phyloP scores from a whole-genome alignment of 2,888 invertebrate genomes.

The Myopa tessellatipennis region DNA sequence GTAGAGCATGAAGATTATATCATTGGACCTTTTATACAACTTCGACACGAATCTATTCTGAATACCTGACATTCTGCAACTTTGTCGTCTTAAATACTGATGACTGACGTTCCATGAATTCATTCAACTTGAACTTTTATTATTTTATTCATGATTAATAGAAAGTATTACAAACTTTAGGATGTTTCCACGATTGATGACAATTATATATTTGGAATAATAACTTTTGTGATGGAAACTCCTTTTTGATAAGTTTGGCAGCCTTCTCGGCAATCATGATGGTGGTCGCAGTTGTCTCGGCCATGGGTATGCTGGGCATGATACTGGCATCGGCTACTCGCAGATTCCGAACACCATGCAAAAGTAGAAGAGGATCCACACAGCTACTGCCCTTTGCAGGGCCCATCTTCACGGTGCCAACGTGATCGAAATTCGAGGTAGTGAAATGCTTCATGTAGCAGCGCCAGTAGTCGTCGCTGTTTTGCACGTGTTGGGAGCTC shows the following conservation, averaged over 20 bases:
- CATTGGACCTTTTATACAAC: too few relatives aligned
- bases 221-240: constrained; percentile 40
- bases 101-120: too few relatives aligned
- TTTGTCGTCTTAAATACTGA: too few relatives aligned
- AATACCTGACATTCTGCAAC: too few relatives aligned
- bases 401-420: constrained; percentile 81
- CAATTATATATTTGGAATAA: too few relatives aligned
- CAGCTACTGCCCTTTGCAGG: constrained; percentile 74
- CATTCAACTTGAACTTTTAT: too few relatives aligned
- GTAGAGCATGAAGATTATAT: too few relatives aligned
- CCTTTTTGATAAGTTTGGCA: constrained; percentile 70
- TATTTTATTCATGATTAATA: too few relatives aligned
- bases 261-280: constrained; percentile 90
- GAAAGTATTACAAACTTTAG: too few relatives aligned
- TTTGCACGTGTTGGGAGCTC: constrained; percentile 60
- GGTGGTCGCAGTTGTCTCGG: constrained; percentile 84
- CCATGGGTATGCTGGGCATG: constrained; percentile 68
- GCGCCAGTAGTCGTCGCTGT: constrained; percentile 72
- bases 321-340: constrained; percentile 79
- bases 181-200: too few relatives aligned
- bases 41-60: too few relatives aligned
- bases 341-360: constrained; percentile 74
- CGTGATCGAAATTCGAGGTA: constrained; percentile 77
- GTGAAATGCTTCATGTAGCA: constrained; percentile 76
- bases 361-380: constrained; percentile 75